These are phyloP conservation scores for Stomatorhinus ivindoensis DNA, from an alignment of 2,113 vertebrate genomes.

Conservation along the genomic window DNA sequence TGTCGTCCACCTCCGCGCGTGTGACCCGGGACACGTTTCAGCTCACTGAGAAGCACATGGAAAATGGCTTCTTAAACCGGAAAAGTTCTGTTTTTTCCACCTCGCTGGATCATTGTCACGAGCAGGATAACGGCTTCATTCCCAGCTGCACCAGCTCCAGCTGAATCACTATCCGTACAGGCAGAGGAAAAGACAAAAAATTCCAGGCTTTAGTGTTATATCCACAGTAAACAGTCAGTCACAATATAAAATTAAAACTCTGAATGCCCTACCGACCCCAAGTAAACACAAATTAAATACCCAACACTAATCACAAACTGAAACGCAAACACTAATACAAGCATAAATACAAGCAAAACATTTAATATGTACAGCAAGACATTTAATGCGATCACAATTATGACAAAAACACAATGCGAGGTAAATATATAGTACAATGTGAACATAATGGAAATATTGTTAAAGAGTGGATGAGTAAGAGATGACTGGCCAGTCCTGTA, in stretches of 20 bases:
- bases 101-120: neutral
- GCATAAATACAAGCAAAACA: neutral
- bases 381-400: neutral
- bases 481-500: neutral
- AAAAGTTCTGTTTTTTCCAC: neutral
- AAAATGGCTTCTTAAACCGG: neutral
- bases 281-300: neutral
- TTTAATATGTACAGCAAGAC: neutral
- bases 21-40: neutral
- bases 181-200: neutral
- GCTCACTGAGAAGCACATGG: neutral
- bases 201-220: neutral
- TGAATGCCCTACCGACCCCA: neutral
- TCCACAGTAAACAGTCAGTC: neutral
- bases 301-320: neutral
- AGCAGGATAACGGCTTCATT: conserved; percentile 38
- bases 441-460: neutral
- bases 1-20: neutral
- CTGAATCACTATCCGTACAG: neutral
- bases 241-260: neutral
- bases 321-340: neutral
- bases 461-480: neutral
- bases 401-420: neutral
- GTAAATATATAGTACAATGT: neutral
- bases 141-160: conserved; percentile 43